A percentile compares a stretch with the other conserved stretches of the same genome.
Conservation (phyloP, 2,113 vertebrate genomes). For the Meriones unguiculatus region DNA sequence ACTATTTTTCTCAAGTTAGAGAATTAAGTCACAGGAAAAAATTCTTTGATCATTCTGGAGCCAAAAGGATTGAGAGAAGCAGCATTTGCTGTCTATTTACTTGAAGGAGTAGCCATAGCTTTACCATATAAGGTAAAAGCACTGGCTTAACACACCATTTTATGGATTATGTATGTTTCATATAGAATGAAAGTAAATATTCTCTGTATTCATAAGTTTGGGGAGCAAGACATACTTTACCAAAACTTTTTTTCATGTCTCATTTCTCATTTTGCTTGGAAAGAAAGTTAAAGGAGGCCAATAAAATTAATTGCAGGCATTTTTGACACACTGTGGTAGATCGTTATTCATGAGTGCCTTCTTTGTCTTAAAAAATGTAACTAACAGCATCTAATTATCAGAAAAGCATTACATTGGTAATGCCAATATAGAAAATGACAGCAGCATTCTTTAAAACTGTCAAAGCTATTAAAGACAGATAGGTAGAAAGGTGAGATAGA, state of each 20-base stretch:
- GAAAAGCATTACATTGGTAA: background rate
- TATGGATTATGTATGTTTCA: background rate
- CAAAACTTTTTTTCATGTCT: background rate
- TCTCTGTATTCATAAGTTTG: background rate
- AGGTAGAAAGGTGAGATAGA: background rate
- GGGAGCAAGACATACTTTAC: background rate
- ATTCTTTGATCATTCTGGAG: rapidly evolving
- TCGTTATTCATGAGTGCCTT: background rate
- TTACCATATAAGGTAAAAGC: rapidly evolving
- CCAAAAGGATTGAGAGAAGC: background rate
- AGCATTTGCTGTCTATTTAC: background rate
- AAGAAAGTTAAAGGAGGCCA: background rate
- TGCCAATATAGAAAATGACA: background rate
- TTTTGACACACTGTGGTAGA: background rate
- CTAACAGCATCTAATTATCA: background rate
- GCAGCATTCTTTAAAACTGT: background rate
- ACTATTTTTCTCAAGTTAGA: background rate
- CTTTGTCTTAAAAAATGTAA: background rate
- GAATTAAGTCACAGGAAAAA: background rate
- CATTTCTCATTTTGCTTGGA: background rate
- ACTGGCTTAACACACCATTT: background rate
- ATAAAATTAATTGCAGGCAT: background rate
- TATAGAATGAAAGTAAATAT: background rate
- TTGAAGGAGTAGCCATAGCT: background rate
- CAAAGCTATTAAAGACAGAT: background rate